Evolutionary conservation across 92 coral and sea anemone species (phyloP).

Genomic region (Heteractis magnifica): DNA sequence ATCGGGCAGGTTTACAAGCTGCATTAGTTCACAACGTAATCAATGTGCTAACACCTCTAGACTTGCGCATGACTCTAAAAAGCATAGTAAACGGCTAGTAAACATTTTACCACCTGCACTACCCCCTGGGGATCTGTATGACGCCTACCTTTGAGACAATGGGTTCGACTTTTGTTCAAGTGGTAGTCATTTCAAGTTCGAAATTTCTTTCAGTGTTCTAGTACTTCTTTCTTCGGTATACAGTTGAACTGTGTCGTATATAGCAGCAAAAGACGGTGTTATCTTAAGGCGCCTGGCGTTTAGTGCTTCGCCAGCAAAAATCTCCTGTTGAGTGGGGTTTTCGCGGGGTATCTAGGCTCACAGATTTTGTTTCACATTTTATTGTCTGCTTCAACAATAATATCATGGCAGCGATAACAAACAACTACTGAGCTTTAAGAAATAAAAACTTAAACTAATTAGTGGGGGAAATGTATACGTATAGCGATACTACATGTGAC

Average conservation of each 20-base stretch:
- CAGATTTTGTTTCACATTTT: not conserved
- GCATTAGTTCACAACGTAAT: not conserved
- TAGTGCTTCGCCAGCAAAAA: no score
- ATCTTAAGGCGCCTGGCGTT: no score
- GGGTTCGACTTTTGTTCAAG: not conserved
- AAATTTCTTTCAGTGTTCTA: not conserved
- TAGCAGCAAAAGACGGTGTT: no score
- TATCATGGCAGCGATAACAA: not conserved
- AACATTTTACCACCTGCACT: not conserved
- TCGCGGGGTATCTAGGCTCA: not conserved
- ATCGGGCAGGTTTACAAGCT: not conserved
- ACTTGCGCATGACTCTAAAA: not conserved
- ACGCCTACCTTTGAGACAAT: not conserved
- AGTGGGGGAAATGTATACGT: not conserved
- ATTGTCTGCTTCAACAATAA: not conserved
- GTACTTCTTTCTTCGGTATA: not conserved
- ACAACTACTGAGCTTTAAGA: not conserved
- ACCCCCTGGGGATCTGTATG: constrained; percentile 1
- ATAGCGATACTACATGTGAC: not conserved
- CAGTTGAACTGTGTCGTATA: not conserved
- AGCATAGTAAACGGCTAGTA: not conserved
- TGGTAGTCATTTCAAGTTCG: not conserved
- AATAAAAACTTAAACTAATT: not conserved
- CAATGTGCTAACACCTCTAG: not conserved
- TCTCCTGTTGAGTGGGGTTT: not conserved